Percentiles rank a stretch among this genome's conserved stretches.
Evolutionary conservation across 2,888 invertebrate species (phyloP).

Genomic region (Gari tellinella): DNA sequence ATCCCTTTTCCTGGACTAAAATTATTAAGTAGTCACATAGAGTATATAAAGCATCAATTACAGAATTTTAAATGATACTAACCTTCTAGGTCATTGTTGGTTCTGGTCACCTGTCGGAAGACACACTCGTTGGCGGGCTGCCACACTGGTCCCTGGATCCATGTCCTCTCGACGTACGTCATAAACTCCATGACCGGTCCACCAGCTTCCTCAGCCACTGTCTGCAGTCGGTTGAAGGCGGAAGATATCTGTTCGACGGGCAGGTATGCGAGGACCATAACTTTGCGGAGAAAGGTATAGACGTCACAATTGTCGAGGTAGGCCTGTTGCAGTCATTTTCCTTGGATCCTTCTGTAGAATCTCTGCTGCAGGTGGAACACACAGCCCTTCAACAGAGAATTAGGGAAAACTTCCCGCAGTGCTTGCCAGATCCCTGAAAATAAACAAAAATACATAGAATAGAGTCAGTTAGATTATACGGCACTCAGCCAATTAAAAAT

Average conservation of each 20-base stretch:
- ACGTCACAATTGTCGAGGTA: constrained; percentile 8
- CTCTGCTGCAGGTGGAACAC: constrained; percentile 10
- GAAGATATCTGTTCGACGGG: constrained; percentile 16
- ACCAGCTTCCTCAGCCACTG: constrained; percentile 17
- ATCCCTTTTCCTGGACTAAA: too few species aligned
- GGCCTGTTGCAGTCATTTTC: background rate
- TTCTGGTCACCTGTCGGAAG: constrained; percentile 1
- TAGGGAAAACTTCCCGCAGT: constrained; percentile 1
- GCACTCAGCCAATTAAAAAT: too few species aligned
- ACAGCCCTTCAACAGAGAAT: constrained; percentile 3
- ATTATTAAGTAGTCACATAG: too few species aligned
- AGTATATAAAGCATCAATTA: too few species aligned
- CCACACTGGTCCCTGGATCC: constrained; percentile 8
- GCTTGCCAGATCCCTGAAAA: constrained; percentile 10
- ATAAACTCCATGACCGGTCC: constrained; percentile 9
- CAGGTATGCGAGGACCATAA: constrained; percentile 15
- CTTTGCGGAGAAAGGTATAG: constrained; percentile 2
- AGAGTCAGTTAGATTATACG: background rate
- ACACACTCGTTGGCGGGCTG: constrained; percentile 8
- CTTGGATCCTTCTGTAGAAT: constrained; percentile 5
- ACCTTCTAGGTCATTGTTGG: constrained; percentile 16
- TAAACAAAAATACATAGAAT: background rate
- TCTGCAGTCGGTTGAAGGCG: constrained; percentile 14
- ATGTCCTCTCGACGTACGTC: constrained; percentile 3
- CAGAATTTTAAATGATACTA: background rate